These are phyloP conservation scores for Paratilapia polleni DNA, from an alignment of 2,113 vertebrate genomes.

Conservation along the genomic window DNA sequence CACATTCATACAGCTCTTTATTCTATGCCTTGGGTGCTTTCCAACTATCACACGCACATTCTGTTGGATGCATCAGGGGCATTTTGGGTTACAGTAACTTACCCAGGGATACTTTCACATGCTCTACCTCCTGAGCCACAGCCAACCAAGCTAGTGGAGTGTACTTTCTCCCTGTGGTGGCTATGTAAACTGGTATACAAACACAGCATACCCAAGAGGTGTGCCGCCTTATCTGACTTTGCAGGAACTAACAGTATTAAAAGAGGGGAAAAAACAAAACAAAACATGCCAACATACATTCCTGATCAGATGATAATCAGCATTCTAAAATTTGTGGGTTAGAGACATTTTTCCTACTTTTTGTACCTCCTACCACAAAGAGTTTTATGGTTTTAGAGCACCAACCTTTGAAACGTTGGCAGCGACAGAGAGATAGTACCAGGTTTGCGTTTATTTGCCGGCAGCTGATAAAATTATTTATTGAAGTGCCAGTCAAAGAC, in stretches of 20 bases:
- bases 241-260: neutral
- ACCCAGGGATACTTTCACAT: neutral
- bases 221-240: neutral
- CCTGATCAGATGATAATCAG: neutral
- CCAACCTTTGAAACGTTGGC: constrained; percentile 32
- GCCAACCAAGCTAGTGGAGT: neutral
- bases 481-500: neutral
- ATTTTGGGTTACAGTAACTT: neutral
- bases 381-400: neutral
- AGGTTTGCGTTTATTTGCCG: constrained; percentile 1
- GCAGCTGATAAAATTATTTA: constrained; percentile 1
- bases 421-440: neutral
- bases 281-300: neutral
- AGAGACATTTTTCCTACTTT: neutral
- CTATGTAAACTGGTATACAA: neutral
- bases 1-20: neutral
- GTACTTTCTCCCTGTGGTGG: neutral
- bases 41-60: neutral
- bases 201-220: neutral
- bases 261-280: neutral
- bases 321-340: neutral
- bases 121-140: neutral
- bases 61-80: neutral
- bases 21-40: neutral
- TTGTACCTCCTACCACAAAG: neutral